Percentiles rank a stretch among this genome's conserved stretches.
These are phyloP conservation scores for Atractosteus spatula DNA, from an alignment of 2,113 vertebrate genomes.

Conservation along the genomic window DNA sequence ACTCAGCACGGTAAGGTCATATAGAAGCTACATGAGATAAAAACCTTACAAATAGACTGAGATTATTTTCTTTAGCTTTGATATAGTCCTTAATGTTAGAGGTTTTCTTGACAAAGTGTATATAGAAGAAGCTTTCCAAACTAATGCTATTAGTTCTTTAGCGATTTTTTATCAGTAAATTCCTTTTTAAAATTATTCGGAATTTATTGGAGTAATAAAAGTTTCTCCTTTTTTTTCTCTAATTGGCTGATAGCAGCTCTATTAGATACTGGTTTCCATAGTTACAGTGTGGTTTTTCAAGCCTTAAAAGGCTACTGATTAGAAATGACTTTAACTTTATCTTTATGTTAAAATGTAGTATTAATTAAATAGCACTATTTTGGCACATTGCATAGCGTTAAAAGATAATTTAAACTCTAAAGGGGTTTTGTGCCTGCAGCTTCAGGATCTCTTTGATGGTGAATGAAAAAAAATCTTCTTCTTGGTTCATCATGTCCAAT, in stretches of 20 bases:
- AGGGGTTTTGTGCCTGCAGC: conserved; percentile 16
- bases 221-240: conserved; percentile 23
- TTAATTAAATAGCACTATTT: conserved; percentile 47
- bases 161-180: conserved; percentile 5
- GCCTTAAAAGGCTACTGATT: conserved; percentile 44
- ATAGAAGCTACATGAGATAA: too few relatives aligned
- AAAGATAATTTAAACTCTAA: conserved; percentile 24
- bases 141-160: not conserved
- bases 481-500: conserved; percentile 19
- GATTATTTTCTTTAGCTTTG: too few relatives aligned
- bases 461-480: conserved; percentile 12
- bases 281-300: conserved; percentile 37
- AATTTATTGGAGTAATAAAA: conserved; percentile 23
- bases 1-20: too few relatives aligned
- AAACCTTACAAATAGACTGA: too few relatives aligned
- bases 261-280: conserved; percentile 42
- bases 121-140: not conserved
- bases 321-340: conserved; percentile 46
- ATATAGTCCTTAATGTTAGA: too few relatives aligned
- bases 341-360: conserved; percentile 38
- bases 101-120: too few relatives aligned
- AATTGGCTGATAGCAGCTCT: conserved; percentile 40
- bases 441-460: conserved; percentile 24
- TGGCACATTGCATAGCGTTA: conserved; percentile 32
- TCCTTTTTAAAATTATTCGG: conserved; percentile 14